Evolutionary conservation across 2,797 vertebrate species (phyloP).

Genomic region (Delichon dasypus): DNA sequence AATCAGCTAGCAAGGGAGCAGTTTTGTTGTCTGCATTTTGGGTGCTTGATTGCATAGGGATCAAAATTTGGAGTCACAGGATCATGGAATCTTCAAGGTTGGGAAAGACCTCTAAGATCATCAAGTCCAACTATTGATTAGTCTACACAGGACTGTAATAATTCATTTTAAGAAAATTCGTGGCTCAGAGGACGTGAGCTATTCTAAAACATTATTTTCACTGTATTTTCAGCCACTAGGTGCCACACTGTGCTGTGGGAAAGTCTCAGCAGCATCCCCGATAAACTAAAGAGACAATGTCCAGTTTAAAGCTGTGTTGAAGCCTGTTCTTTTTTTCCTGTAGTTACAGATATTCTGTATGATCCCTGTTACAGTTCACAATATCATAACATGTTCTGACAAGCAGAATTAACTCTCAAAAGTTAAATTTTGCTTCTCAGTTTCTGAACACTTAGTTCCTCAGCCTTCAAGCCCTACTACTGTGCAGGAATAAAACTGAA

Average conservation of each 20-base stretch:
- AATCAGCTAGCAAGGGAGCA: background rate
- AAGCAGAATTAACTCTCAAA: background rate
- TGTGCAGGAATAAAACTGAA: background rate
- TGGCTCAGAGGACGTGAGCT: background rate
- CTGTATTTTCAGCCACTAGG: background rate
- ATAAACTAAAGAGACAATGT: background rate
- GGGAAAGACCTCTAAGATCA: background rate
- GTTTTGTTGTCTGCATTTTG: background rate
- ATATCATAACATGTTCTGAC: background rate
- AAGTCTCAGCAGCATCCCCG: background rate
- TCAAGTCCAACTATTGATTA: background rate
- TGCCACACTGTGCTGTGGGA: constrained; percentile 2
- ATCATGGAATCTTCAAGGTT: background rate
- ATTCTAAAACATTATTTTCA: background rate
- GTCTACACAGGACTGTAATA: background rate
- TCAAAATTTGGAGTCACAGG: background rate
- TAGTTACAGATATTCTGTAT: background rate
- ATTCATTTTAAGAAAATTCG: background rate
- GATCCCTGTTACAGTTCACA: fast-evolving
- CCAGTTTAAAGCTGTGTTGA: background rate
- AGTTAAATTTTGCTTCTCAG: background rate
- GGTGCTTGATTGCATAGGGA: background rate
- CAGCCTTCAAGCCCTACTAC: background rate
- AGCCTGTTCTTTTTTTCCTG: background rate
- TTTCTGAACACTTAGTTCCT: background rate